Base-by-base conservation (phyloP, 2,113 vertebrate genomes). In the Antigone vipio region DNA sequence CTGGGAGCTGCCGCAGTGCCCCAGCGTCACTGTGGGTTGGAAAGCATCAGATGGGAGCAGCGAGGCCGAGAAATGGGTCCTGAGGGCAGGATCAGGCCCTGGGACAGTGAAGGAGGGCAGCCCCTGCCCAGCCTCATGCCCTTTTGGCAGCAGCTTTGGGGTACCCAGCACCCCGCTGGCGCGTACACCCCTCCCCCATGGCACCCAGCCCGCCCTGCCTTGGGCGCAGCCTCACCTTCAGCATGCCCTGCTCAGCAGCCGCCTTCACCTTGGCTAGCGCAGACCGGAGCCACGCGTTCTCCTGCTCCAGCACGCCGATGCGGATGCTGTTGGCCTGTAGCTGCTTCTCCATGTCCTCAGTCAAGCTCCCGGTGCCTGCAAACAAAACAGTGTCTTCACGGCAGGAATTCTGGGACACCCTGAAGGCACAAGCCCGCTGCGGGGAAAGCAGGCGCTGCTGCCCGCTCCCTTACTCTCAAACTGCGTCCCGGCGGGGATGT, bases 291-390 rank as follows among this genome's bases (percentile, higher is more conserved):
- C 97, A 97, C 0, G 1, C 1, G 1, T 99, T 99, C 97, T 99
- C 99, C 95, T 98, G 97, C 97, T 99, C 97, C 81, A 99, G 98
- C 78, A 98, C 88, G 18, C 69, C 47, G n/a, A 99, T 98, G 19
- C 99, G 98, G 86, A 99, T 92, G 79, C 42, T 85, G 74, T 99
- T 99, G 78, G 99, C 99, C 88, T 98, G 97, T 12, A 99, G 44
- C 95, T 99, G 99, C 72, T 97, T 98, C 97, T 99, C 98, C 99
- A 99, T 99, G 92, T 99, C 99, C 42, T 98, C 94, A 0, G 97
- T 81, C 56, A 99, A 60, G 34, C 98, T 97, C 42, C 99, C 98
- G 0, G 98, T 99, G 97, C 98, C 99, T 99, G 94, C 62, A 52
- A 67, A 73, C 21, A 38, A 90, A 50, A 81, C 2, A 1, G 1